Evolutionary conservation across 2,888 invertebrate species (phyloP), one percentile per base, ranked within the genome.

Genomic region (Rhodophaea formosa): DNA sequence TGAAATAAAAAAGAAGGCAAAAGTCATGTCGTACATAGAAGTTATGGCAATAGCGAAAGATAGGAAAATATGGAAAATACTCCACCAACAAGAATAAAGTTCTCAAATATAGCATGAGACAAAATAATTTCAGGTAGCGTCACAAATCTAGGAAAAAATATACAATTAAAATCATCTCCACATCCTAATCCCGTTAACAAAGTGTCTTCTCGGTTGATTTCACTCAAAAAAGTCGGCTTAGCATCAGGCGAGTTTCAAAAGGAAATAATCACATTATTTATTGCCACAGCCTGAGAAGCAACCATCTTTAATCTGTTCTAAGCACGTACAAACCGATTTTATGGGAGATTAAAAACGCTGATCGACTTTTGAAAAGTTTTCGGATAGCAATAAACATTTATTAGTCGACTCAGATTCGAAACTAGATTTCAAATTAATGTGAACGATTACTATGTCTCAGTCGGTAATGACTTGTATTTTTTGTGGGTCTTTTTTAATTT

Each of bases 181-280:
- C 39, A 64, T 60, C 61, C 71, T 86, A 86, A 86, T 86, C 82
- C 82, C 79, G 75, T 78, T 81, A 78, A 80, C 76, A 75, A 77
- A 80, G 74, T 72, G 68, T 65, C 77, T 73, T 79, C 82, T 80
- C 75, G 77, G 74, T 73, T 74, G 82, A 77, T 76, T 82, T 82
- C 80, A 77, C 72, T 80, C 74, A 66, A 82, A 84, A 82, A 82
- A 78, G 74, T 72, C 70, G 73, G 72, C 75, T 79, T 67, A 67
- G 64, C 76, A 79, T 77, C 71, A 80, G 75, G 80, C 77, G 75
- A 79, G 83, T 84, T 84, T 79, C 70, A 79, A 85, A 82, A 86
- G 81, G 85, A 87, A 86, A 87, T 89, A 88, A 91, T 90, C 88
- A 76, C 72, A 84, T 89, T 90, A 90, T 90, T 90, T 91, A 91